Evolutionary conservation across 2,113 vertebrate species (phyloP).

Genomic region (Nerophis lumbriciformis): DNA sequence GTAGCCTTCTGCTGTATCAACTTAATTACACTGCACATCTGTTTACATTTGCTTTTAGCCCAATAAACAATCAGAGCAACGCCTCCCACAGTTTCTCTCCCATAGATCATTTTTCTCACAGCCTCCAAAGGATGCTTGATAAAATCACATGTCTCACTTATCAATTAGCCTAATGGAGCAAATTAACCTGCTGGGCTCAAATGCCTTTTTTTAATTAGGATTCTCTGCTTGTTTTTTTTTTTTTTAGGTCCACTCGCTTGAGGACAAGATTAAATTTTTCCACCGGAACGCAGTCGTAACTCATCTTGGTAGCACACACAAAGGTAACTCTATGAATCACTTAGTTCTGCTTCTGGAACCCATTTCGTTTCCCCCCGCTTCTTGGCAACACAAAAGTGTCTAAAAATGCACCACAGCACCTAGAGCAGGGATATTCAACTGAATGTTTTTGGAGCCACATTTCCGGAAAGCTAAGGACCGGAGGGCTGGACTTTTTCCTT

Average conservation of each 20-base stretch:
- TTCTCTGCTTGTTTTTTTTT: constrained; percentile 29
- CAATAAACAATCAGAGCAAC: constrained; percentile 54
- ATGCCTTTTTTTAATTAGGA: constrained; percentile 12
- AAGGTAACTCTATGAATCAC: constrained; percentile 71
- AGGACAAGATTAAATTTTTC: constrained; percentile 83
- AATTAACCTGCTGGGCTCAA: constrained; percentile 34
- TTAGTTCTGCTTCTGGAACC: constrained; percentile 32
- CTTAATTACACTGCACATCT: constrained; percentile 68
- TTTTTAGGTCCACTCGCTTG: constrained; percentile 75
- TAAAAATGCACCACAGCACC: neutral
- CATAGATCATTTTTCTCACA: constrained; percentile 38
- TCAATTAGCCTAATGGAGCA: constrained; percentile 30
- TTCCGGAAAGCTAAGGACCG: too few species aligned
- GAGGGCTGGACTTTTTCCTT: too few species aligned
- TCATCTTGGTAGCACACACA: constrained; percentile 74
- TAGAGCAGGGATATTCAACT: neutral
- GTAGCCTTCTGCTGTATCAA: constrained; percentile 49
- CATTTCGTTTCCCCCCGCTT: constrained; percentile 6
- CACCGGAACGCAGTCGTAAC: constrained; percentile 78
- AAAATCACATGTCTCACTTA: constrained; percentile 1
- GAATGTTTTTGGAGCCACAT: too few species aligned
- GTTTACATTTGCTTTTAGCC: constrained; percentile 70
- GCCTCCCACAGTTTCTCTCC: constrained; percentile 55
- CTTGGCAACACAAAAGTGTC: constrained; percentile 8
- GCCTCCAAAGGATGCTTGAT: constrained; percentile 16